Base-by-base conservation (phyloP, 2,113 vertebrate species). In the Etia nguti region DNA sequence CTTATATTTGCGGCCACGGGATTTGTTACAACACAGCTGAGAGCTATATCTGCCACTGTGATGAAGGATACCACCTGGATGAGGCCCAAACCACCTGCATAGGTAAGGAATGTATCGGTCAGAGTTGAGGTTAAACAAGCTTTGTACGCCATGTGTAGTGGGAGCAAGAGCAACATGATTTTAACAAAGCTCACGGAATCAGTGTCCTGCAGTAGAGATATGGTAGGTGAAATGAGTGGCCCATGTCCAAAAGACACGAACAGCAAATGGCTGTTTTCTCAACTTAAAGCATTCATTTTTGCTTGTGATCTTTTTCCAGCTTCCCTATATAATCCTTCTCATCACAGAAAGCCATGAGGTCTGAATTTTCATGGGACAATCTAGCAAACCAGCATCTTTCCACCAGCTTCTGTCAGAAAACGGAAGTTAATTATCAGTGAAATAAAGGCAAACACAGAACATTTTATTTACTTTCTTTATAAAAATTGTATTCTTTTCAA, bases 21-120 rank as follows among this genome's bases (percentile, higher is more conserved):
- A 92, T 98, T 83, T 99, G 99, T 85, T 96, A 98, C 93, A 98
- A 99, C 95, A 96, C 97, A 18, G 96, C 96, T 0, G 97, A 97
- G 88, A 96, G 98, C 88, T 99, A 98, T 86, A 97, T 96, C 81
- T 99, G 99, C 92, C 96, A 98, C 90, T 99, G 99, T 94, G 90
- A 97, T 0, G 90, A 96, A 4, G 98, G 99, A 2, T 98, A 97
- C 94, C 97, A 8, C 59, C 95, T 97, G 84, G 97, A 96, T 26
- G 93, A 97, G 13, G 89, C 96, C 54, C 96, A 95, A 41, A 97
- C 93, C 22, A 98, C 97, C 81, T 99, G 99, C 89, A 89, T 96
- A 83, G 99, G 99, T 99, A 96, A 97, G 97, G 88, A 54, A 8
- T 31, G 38, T 11, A 12, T 48, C 48, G 20, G 29, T 85, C 29